phyloP scores from a whole-genome alignment of 2,113 vertebrate species.

The Galeopterus variegatus region DNA sequence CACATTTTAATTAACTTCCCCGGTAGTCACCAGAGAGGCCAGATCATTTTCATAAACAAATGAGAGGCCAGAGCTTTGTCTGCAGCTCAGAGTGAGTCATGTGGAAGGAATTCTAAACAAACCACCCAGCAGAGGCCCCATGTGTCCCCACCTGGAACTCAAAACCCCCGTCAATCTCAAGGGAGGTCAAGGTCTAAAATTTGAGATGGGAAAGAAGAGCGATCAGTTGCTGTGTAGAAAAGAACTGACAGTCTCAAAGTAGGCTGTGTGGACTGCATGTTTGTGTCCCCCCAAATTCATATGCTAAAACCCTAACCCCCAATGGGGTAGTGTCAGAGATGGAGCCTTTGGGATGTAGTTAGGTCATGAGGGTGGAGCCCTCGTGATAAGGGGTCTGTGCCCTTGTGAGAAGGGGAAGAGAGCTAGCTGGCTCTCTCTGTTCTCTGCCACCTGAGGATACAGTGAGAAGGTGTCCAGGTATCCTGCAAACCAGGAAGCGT shows the following conservation, averaged over 20 bases:
- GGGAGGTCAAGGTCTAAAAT: background rate
- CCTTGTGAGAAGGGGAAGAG: background rate
- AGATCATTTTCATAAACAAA: conserved; percentile 76
- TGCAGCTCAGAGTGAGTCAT: background rate
- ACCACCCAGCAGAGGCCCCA: background rate
- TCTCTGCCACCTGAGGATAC: no score
- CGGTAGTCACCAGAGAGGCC: conserved; percentile 14
- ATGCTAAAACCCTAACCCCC: background rate
- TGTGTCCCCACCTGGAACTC: background rate
- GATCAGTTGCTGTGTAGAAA: background rate
- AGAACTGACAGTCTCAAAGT: background rate
- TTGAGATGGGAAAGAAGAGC: background rate
- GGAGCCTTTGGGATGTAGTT: background rate
- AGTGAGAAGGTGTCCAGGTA: background rate
- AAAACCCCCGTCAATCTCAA: accelerated
- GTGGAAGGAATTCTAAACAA: conserved; percentile 37
- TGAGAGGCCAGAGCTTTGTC: conserved; percentile 65
- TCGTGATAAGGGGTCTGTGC: background rate
- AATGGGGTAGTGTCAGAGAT: background rate
- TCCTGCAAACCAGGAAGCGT: background rate
- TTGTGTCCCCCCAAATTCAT: background rate
- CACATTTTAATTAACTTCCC: conserved; percentile 82
- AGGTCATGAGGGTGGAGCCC: background rate
- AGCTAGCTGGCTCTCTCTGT: background rate
- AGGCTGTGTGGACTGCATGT: background rate